Evolutionary conservation across 2,113 vertebrate genomes (phyloP), one percentile per base, ranked within the genome.

Genomic region (Saiga tatarica): DNA sequence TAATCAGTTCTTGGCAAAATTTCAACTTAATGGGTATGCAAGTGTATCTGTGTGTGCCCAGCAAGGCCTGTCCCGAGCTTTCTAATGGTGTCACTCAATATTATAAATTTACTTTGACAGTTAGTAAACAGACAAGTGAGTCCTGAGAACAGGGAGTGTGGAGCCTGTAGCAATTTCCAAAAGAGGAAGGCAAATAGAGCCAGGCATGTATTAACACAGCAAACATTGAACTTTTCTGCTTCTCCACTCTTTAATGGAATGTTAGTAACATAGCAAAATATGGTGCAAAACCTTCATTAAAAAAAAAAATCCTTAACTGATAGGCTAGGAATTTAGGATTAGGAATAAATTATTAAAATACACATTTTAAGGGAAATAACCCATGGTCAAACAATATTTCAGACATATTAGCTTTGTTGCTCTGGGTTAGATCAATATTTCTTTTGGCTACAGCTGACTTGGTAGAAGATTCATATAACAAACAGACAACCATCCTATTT

Each of bases 71-170:
- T 57, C 85, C 57, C 25, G n/a, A 19, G 36, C 71, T 93, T 95
- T 96, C 94, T 98, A 92, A 87, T 95, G 47, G 45, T 96, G 76
- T 94, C 81, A 86, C 55, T 90, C 81, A 74, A 47, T 21, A 30
- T 91, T 96, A 13, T 87, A 55, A 86, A 96, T 98, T 91, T 96
- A 94, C 82, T 89, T 95, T 96, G 97, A 94, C 92, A 97, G 90
- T 90, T 96, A 53, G 64, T 74, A 96, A 95, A 97, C 79, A 97
- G 50, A 79, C 76, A 55, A 82, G 55, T 59, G 21, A 76, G 42
- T 94, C 71, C 52, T 81, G 52, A 71, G 57, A 97, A n/a, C 62
- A 67, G 79, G 53, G 45, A 71, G 5, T 52, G 21, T 55, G 81
- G 86, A 94, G n/a, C 88, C 42, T 2, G 42, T 36, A 47, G 67